phyloP scores from a whole-genome alignment of 2,888 invertebrate genomes.

The Nomada lathburiana region DNA sequence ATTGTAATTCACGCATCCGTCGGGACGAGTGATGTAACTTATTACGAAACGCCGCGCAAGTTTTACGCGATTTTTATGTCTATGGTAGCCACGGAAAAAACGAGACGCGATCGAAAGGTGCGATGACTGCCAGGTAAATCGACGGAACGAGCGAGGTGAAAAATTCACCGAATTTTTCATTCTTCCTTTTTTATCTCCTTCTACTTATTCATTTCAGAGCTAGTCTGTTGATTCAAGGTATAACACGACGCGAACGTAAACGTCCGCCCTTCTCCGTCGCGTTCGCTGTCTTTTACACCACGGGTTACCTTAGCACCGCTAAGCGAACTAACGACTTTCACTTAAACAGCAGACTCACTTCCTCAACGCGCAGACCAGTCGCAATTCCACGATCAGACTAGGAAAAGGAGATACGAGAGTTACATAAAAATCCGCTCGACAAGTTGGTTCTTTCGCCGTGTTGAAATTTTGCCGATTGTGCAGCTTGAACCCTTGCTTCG shows the following conservation, averaged over 20 bases:
- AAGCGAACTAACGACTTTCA: conserved; percentile 77
- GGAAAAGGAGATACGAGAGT: conserved; percentile 39
- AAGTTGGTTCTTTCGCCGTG: background rate
- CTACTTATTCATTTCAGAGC: background rate
- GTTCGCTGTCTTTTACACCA: background rate
- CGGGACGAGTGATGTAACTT: conserved; percentile 40
- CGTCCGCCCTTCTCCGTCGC: conserved; percentile 20
- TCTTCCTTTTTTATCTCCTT: conserved; percentile 1
- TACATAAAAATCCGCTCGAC: conserved; percentile 37
- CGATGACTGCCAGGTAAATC: conserved; percentile 20
- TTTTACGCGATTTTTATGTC: background rate
- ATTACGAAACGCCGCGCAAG: conserved; percentile 39
- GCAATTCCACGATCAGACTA: conserved; percentile 70
- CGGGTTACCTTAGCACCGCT: conserved; percentile 50
- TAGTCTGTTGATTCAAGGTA: conserved; percentile 4
- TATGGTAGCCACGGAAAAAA: conserved; percentile 3
- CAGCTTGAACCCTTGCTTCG: conserved; percentile 6
- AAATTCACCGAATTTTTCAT: conserved; percentile 37
- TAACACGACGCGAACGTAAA: conserved; percentile 4
- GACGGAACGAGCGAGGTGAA: conserved; percentile 9
- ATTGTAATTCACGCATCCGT: conserved; percentile 47
- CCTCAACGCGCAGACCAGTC: conserved; percentile 74
- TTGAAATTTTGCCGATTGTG: conserved; percentile 13
- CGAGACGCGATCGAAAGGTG: conserved; percentile 11
- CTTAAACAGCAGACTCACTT: conserved; percentile 75